Evolutionary conservation across 1,140 invertebrate genomes (phyloP).

Genomic region (Aphaenogaster ashmeadi): DNA sequence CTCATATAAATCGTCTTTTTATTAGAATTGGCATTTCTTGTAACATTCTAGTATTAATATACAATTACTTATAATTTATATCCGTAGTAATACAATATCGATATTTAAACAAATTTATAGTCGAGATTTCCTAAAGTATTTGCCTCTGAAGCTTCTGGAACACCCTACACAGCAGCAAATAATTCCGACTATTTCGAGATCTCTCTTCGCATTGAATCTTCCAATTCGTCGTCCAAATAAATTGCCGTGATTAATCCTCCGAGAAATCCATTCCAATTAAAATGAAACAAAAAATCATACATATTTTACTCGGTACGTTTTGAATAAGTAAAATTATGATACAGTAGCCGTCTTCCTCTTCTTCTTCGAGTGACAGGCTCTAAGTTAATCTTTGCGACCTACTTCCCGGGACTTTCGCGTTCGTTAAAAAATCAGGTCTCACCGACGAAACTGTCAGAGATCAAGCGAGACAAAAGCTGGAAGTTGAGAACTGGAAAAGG

Average conservation of each 20-base stretch:
- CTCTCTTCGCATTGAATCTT: slow-evolving; percentile 2
- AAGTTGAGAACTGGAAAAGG: slow-evolving; percentile 63
- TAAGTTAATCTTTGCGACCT: slow-evolving; percentile 51
- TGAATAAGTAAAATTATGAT: slow-evolving; percentile 22
- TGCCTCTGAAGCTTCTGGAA: background rate
- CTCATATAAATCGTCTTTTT: background rate
- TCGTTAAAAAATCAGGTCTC: slow-evolving; percentile 70
- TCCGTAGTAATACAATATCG: background rate
- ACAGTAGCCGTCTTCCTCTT: background rate
- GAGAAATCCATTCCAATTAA: background rate
- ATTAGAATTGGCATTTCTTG: background rate
- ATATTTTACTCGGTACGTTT: background rate
- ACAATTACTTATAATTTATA: background rate
- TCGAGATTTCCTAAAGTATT: background rate
- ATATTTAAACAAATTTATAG: background rate
- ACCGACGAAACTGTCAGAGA: slow-evolving; percentile 48
- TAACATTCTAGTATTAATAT: background rate
- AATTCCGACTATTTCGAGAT: slow-evolving; percentile 11
- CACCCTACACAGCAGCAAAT: background rate
- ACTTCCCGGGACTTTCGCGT: slow-evolving; percentile 47
- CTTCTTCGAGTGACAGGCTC: background rate
- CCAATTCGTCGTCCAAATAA: background rate
- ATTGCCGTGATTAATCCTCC: background rate
- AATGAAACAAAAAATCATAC: background rate
- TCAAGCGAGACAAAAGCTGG: slow-evolving; percentile 52